Percentiles rank a stretch among this genome's conserved stretches.
phyloP scores from a whole-genome alignment of 2,113 vertebrate genomes.

The Tychaedon coryphoeus region DNA sequence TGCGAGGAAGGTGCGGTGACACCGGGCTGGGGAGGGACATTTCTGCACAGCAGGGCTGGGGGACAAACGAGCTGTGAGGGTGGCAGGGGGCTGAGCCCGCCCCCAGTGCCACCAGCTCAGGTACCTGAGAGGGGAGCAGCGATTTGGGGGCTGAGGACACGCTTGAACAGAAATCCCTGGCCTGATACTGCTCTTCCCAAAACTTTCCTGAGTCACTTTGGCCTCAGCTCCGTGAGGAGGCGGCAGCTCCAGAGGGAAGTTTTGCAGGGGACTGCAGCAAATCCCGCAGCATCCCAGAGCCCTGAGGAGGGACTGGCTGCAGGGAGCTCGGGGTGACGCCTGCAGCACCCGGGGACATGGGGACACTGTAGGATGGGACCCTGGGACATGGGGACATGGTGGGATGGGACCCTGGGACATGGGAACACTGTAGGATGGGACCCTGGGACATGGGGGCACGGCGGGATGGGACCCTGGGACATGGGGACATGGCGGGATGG shows the following conservation, averaged over 20 bases:
- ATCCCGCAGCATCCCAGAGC: not conserved
- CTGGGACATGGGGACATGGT: fast-evolving
- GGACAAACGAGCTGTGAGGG: not conserved
- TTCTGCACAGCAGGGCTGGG: not conserved
- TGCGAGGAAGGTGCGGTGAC: not conserved
- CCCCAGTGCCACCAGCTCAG: fast-evolving
- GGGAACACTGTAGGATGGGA: too few relatives aligned
- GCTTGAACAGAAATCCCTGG: not conserved
- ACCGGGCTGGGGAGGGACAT: not conserved
- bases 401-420: too few relatives aligned
- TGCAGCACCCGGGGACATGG: not conserved
- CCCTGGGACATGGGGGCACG: too few relatives aligned
- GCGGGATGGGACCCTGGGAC: too few relatives aligned
- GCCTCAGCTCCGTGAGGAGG: not conserved
- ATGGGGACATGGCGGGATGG: too few relatives aligned
- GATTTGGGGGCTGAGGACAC: not conserved
- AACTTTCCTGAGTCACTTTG: not conserved
- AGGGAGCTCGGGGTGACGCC: fast-evolving
- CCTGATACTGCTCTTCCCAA: not conserved
- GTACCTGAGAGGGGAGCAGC: not conserved
- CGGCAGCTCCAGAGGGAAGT: not conserved
- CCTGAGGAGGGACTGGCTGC: not conserved
- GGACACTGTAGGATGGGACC: too few relatives aligned
- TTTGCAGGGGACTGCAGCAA: not conserved
- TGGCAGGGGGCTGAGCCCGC: not conserved